A percentile compares a stretch with the other conserved stretches of the same genome.
phyloP scores from a whole-genome alignment of 2,797 vertebrate genomes.

The Alauda arvensis region DNA sequence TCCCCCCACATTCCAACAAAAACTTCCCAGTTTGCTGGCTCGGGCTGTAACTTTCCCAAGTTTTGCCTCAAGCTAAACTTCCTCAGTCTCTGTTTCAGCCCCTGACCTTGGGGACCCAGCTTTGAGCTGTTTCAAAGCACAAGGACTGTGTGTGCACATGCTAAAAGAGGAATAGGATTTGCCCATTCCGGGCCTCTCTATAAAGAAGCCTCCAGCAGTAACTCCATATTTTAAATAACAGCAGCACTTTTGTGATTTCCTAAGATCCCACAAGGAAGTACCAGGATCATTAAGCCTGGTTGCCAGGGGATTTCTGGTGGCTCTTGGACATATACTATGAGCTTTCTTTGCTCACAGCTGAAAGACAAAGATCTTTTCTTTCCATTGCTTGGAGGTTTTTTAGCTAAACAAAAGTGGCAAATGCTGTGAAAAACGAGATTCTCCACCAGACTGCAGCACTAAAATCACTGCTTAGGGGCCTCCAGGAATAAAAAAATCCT shows the following conservation, averaged over 20 bases:
- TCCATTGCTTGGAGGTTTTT: background rate
- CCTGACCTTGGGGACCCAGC: background rate
- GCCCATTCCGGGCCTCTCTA: constrained; percentile 7
- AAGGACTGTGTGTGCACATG: background rate
- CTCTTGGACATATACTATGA: background rate
- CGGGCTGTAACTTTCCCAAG: background rate
- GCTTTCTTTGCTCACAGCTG: constrained; percentile 32
- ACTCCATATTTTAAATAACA: constrained; percentile 21
- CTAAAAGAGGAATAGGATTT: background rate
- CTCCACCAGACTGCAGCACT: background rate
- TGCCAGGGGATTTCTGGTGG: constrained; percentile 51
- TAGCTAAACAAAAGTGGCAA: constrained; percentile 24
- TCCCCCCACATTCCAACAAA: background rate
- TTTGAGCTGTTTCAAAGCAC: constrained; percentile 5
- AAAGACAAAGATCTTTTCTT: constrained; percentile 60
- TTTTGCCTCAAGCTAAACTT: background rate
- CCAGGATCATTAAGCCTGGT: constrained; percentile 10
- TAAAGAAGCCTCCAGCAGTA: constrained; percentile 22
- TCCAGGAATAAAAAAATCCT: background rate
- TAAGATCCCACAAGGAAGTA: background rate
- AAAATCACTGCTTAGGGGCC: background rate
- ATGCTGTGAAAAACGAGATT: background rate
- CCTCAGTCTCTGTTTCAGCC: background rate
- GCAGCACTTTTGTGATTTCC: constrained; percentile 48
- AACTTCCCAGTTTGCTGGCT: background rate